Conservation (phyloP, 2,113 vertebrate species). For the Malaclemys terrapin region DNA sequence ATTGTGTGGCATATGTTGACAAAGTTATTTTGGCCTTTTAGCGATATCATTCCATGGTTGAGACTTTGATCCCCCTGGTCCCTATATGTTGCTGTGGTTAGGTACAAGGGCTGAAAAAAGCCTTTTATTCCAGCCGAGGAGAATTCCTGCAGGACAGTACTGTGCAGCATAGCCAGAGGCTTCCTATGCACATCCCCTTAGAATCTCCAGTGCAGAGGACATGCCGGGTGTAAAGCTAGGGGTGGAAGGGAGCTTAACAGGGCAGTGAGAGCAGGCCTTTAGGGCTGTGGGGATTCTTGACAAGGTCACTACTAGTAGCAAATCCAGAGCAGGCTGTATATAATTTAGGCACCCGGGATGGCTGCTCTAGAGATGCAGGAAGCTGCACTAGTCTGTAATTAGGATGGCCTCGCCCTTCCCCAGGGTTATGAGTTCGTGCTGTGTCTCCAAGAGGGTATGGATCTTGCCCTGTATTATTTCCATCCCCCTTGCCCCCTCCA, state of each 20-base stretch:
- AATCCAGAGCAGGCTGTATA: neutral
- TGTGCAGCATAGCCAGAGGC: neutral
- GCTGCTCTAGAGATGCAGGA: neutral
- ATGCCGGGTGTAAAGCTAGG: neutral
- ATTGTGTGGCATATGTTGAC: neutral
- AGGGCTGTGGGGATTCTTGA: neutral
- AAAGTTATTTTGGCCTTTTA: neutral
- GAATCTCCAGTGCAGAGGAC: no score
- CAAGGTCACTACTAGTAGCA: neutral
- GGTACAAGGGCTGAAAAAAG: neutral
- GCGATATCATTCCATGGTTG: neutral
- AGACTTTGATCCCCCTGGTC: neutral
- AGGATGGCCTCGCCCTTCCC: neutral
- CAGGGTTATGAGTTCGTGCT: neutral
- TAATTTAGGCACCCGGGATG: neutral
- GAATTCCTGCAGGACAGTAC: neutral
- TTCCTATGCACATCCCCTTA: neutral
- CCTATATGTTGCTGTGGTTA: neutral
- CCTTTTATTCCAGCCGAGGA: neutral
- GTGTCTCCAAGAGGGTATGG: neutral
- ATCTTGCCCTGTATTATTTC: neutral
- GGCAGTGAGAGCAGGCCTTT: neutral
- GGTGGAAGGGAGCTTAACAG: neutral
- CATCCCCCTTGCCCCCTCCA: neutral
- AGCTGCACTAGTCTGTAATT: neutral